These are phyloP conservation scores for Apocheima hispidaria DNA, from an alignment of 2,888 invertebrate species.

Conservation along the genomic window DNA sequence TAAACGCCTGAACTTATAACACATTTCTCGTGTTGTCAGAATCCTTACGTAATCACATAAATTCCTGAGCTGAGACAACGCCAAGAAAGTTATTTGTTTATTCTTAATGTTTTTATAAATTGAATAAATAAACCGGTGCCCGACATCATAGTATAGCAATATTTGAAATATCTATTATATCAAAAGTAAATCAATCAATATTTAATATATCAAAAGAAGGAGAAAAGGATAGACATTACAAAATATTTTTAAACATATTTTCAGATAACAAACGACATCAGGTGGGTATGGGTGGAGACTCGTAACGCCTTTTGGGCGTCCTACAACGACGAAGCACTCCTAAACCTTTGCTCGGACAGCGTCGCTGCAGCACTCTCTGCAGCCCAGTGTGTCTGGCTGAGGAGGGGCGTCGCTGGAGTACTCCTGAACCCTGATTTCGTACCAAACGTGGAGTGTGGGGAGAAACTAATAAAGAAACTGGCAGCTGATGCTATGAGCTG, in stretches of 20 bases:
- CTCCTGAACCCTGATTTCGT: slow-evolving; percentile 68
- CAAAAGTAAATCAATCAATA: too few species aligned
- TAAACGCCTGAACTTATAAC: too few species aligned
- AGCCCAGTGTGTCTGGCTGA: slow-evolving; percentile 72
- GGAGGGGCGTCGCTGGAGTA: slow-evolving; percentile 68
- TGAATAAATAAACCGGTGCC: too few species aligned
- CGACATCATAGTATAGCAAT: too few species aligned
- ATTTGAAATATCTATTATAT: too few species aligned
- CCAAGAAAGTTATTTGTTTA: background rate
- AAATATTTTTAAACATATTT: slow-evolving; percentile 22
- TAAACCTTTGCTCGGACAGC: slow-evolving; percentile 72
- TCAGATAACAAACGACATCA: slow-evolving; percentile 50
- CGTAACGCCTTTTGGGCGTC: slow-evolving; percentile 64
- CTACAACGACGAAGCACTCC: slow-evolving; percentile 59
- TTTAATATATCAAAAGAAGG: too few species aligned
- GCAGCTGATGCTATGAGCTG: slow-evolving; percentile 68
- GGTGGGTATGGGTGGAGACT: slow-evolving; percentile 66
- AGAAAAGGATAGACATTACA: background rate
- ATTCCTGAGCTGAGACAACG: too few species aligned
- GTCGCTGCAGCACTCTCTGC: slow-evolving; percentile 61
- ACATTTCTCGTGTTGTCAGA: too few species aligned
- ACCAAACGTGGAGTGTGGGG: slow-evolving; percentile 59
- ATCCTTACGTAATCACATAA: too few species aligned
- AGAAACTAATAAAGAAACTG: slow-evolving; percentile 64
- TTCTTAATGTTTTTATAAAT: too few species aligned